Evolutionary conservation across 1,140 invertebrate genomes (phyloP).

Genomic region (Drosophila tristis): DNA sequence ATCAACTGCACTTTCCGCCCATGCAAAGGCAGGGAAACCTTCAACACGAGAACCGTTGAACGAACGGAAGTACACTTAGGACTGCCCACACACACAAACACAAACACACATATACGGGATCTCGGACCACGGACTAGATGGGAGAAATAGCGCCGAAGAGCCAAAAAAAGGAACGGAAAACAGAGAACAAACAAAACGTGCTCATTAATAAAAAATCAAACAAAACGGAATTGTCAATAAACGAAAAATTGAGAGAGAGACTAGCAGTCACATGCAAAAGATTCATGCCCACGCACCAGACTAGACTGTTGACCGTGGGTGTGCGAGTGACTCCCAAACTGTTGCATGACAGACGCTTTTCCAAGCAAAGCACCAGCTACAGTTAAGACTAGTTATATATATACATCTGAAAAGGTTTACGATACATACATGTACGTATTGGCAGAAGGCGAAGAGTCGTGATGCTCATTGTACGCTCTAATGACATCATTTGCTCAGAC

Average conservation of each 20-base stretch:
- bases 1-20: constrained; percentile 28
- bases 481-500: constrained; percentile 71
- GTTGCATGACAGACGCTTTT: constrained; percentile 71
- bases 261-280: constrained; percentile 44
- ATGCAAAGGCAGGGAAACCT: constrained; percentile 21
- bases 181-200: constrained; percentile 68
- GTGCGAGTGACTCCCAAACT: constrained; percentile 62
- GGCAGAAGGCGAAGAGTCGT: constrained; percentile 39
- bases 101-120: background rate
- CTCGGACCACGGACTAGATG: constrained; percentile 47
- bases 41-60: constrained; percentile 54
- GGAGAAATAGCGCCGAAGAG: constrained; percentile 1
- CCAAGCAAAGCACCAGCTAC: constrained; percentile 16
- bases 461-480: constrained; percentile 57
- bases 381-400: too few relatives aligned
- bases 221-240: constrained; percentile 75
- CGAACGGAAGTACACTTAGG: constrained; percentile 74
- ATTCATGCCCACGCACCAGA: constrained; percentile 59
- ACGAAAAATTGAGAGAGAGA: constrained; percentile 43
- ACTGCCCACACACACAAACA: constrained; percentile 61
- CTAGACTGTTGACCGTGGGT: constrained; percentile 50
- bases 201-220: constrained; percentile 63
- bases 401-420: too few relatives aligned
- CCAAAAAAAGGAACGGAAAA: constrained; percentile 39
- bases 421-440: too few relatives aligned